Conservation (phyloP, 1,140 invertebrate genomes). For the Notospermus geniculatus region DNA sequence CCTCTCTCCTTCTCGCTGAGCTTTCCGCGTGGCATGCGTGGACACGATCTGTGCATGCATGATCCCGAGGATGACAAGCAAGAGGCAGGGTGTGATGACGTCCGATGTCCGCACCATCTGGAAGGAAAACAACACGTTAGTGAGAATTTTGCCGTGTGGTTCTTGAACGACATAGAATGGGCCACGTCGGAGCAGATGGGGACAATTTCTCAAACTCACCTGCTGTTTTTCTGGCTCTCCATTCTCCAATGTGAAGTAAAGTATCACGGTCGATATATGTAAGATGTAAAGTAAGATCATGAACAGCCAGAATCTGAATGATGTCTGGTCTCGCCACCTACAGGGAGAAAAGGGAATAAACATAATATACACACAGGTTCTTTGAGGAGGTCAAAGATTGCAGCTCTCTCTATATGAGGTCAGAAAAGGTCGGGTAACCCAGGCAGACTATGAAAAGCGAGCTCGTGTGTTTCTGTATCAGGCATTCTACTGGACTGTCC, state of each 20-base stretch:
- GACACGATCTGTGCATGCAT: conserved; percentile 85
- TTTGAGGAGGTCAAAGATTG: no score
- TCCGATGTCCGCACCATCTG: conserved; percentile 43
- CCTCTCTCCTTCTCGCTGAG: no score
- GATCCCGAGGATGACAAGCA: conserved; percentile 65
- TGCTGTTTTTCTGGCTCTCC: no score
- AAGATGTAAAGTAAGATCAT: conserved; percentile 74
- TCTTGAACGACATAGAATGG: no score
- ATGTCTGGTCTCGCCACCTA: conserved; percentile 84
- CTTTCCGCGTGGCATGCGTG: conserved; percentile 30
- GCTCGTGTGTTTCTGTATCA: no score
- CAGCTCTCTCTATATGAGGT: no score
- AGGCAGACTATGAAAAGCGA: no score
- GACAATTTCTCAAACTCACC: no score
- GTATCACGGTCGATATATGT: conserved; percentile 68
- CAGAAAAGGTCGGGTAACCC: no score
- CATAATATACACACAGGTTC: no score
- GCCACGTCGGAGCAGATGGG: no score
- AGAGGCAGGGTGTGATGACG: conserved; percentile 38
- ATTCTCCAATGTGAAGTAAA: conserved; percentile 56
- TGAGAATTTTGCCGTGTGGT: background rate
- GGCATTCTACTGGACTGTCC: no score
- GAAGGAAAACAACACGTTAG: conserved; percentile 14
- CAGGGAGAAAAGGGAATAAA: conserved; percentile 8
- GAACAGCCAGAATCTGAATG: conserved; percentile 67